A percentile compares a stretch with the other conserved stretches of the same genome.
Evolutionary conservation across 2,888 invertebrate species (phyloP).

Genomic region (Byasa hedistus): DNA sequence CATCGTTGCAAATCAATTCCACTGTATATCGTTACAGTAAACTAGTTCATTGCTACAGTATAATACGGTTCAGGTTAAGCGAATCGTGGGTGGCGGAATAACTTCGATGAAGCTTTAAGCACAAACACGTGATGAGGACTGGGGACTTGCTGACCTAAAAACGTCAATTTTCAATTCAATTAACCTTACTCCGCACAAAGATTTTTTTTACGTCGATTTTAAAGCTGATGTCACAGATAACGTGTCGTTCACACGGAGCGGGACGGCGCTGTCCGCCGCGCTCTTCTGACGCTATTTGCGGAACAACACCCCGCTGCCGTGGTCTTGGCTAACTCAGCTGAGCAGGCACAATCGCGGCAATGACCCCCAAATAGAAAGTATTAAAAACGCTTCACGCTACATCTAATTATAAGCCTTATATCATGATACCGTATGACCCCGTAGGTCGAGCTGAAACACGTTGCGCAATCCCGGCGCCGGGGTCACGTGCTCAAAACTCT

Average conservation of each 20-base stretch:
- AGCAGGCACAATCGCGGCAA: conserved; percentile 24
- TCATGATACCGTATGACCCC: conserved; percentile 15
- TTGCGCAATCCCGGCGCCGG: too few relatives aligned
- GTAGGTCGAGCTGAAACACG: too few relatives aligned
- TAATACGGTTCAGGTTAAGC: too few relatives aligned
- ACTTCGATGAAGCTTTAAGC: too few relatives aligned
- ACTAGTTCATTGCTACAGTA: too few relatives aligned
- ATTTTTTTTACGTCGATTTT: conserved; percentile 35
- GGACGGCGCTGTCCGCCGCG: conserved; percentile 46
- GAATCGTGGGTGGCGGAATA: too few relatives aligned
- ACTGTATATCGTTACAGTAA: too few relatives aligned
- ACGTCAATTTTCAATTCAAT: too few relatives aligned
- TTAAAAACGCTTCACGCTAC: conserved; percentile 14
- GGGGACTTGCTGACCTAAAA: too few relatives aligned
- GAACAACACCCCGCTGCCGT: conserved; percentile 59
- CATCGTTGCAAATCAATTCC: not conserved
- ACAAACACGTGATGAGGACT: too few relatives aligned
- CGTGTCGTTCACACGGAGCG: conserved; percentile 68
- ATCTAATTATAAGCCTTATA: conserved; percentile 23
- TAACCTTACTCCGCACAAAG: too few relatives aligned
- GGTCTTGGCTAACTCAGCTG: conserved; percentile 42
- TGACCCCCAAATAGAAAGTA: conserved; percentile 28
- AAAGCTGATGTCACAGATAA: conserved; percentile 68
- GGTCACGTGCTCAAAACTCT: too few relatives aligned
- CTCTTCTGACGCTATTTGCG: conserved; percentile 56